These are phyloP conservation scores for Poecilia picta DNA, from an alignment of 2,797 vertebrate species.

Conservation along the genomic window DNA sequence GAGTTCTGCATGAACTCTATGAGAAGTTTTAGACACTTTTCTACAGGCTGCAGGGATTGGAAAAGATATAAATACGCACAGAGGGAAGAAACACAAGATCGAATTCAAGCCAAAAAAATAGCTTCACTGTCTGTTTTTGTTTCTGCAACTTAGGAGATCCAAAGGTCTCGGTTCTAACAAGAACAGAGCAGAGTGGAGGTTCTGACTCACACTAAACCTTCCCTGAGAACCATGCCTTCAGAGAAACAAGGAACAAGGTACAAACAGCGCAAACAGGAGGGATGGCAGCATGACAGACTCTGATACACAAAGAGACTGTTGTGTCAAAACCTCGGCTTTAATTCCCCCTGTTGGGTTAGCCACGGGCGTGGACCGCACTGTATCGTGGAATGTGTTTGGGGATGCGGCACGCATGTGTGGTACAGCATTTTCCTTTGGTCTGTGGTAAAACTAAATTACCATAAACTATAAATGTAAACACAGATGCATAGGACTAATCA, in stretches of 20 bases:
- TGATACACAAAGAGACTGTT: conserved; percentile 50
- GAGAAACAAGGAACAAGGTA: neutral
- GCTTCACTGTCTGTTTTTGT: conserved; percentile 41
- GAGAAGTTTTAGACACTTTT: neutral
- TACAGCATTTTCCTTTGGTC: conserved; percentile 41
- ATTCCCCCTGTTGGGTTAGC: conserved; percentile 32
- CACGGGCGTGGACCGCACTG: conserved; percentile 38
- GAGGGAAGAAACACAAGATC: neutral
- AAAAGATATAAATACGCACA: neutral
- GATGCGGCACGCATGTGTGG: conserved; percentile 10
- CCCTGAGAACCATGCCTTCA: neutral
- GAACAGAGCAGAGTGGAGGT: conserved; percentile 6
- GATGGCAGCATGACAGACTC: conserved; percentile 11
- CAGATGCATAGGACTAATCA: conserved; percentile 12
- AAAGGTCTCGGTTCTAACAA: conserved; percentile 2
- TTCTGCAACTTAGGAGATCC: conserved; percentile 30
- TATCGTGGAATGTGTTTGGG: conserved; percentile 43
- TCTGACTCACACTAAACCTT: neutral
- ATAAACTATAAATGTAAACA: conserved; percentile 61
- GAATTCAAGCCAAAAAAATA: neutral
- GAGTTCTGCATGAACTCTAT: neutral
- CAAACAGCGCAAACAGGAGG: conserved; percentile 9
- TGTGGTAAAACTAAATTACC: conserved; percentile 23
- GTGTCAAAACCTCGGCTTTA: conserved; percentile 50
- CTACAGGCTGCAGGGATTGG: neutral